Percentiles rank a stretch among this genome's conserved stretches.
These are phyloP conservation scores for Cervus canadensis DNA, from an alignment of 2,113 vertebrate genomes.

Conservation along the genomic window DNA sequence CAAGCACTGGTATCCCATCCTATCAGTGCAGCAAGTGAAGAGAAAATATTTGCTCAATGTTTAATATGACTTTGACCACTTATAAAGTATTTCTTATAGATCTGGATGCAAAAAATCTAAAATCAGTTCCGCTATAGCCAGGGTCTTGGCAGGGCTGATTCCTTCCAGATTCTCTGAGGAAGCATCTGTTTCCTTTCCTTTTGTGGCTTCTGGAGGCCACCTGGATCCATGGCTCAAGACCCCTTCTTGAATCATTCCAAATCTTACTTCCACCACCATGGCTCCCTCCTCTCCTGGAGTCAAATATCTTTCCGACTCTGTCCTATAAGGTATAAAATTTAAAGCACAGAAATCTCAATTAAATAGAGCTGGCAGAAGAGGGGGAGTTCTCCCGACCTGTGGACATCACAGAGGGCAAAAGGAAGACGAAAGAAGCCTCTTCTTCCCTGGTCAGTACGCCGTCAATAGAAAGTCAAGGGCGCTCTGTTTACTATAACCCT, in stretches of 20 bases:
- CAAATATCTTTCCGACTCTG: not conserved
- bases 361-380: not conserved
- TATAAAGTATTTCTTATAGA: not conserved
- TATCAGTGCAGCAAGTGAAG: not conserved
- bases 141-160: not conserved
- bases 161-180: not conserved
- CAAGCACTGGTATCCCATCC: not conserved
- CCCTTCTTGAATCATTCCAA: not conserved
- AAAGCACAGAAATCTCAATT: not conserved
- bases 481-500: not conserved
- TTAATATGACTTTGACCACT: not conserved
- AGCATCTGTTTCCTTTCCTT: not conserved
- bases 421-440: not conserved
- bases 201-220: not conserved
- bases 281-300: not conserved
- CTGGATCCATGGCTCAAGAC: not conserved
- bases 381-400: not conserved
- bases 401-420: not conserved
- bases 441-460: not conserved
- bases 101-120: not conserved
- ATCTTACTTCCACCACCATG: not conserved
- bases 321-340: not conserved
- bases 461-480: not conserved
- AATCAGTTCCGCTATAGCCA: not conserved
- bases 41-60: not conserved